These are phyloP conservation scores for Dasypus novemcinctus DNA, from an alignment of 2,113 vertebrate species.

Conservation along the genomic window DNA sequence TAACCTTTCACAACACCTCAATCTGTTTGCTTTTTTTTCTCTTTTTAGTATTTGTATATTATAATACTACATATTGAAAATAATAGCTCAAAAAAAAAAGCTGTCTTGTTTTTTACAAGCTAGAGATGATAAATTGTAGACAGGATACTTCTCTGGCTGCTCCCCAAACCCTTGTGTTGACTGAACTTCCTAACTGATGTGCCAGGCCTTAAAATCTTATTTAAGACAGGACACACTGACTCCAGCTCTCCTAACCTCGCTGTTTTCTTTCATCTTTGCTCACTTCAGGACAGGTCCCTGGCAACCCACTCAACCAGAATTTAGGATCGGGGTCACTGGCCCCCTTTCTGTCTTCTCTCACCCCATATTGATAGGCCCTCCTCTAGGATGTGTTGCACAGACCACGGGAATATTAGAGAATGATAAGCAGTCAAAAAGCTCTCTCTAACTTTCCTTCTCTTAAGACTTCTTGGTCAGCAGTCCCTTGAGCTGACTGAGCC, in stretches of 20 bases:
- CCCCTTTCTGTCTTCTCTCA: neutral
- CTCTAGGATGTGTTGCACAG: neutral
- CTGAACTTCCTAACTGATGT: slow-evolving; percentile 17
- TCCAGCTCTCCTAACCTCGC: neutral
- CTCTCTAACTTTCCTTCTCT: neutral
- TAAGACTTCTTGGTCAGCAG: neutral
- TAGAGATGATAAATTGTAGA: neutral
- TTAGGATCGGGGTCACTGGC: neutral
- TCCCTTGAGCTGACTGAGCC: neutral
- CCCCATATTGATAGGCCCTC: neutral
- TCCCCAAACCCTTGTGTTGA: neutral
- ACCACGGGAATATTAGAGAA: neutral
- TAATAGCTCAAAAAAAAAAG: neutral
- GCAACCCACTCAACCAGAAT: neutral
- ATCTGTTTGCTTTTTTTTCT: neutral
- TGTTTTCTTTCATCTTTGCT: neutral
- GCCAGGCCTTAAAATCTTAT: neutral
- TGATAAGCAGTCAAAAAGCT: neutral
- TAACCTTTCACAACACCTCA: neutral
- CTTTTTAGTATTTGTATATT: slow-evolving; percentile 14
- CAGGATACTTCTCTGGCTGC: neutral
- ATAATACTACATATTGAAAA: neutral
- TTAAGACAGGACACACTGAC: neutral
- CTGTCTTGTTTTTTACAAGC: neutral
- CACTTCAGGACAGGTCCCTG: neutral